Conservation (phyloP, 2,113 vertebrate genomes). For the Cygnus atratus region DNA sequence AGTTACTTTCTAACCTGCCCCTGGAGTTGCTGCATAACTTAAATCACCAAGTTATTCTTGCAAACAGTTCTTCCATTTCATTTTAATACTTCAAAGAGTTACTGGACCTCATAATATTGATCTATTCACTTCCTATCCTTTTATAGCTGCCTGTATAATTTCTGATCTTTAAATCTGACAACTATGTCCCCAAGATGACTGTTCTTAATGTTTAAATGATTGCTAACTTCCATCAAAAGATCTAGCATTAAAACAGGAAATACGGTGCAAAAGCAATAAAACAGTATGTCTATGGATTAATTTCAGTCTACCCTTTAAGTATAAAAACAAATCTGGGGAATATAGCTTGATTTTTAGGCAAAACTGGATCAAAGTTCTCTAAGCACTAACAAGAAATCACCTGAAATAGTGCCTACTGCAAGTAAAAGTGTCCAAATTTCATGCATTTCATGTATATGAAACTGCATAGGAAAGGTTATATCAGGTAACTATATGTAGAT, state of each 20-base stretch:
- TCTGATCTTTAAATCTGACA: constrained; percentile 65
- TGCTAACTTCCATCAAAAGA: constrained; percentile 48
- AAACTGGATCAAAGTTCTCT: constrained; percentile 23
- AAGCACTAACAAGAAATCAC: constrained; percentile 3
- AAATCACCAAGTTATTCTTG: constrained; percentile 36
- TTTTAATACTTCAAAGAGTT: constrained; percentile 47
- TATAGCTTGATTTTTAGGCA: neutral
- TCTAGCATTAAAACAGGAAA: constrained; percentile 28
- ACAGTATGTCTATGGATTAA: neutral
- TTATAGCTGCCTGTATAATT: constrained; percentile 61
- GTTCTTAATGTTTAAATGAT: constrained; percentile 54
- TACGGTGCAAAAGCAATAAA: constrained; percentile 10
- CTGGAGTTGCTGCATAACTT: neutral
- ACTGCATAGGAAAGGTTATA: neutral
- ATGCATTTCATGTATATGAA: neutral
- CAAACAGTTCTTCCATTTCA: constrained; percentile 32
- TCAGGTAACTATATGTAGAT: neutral
- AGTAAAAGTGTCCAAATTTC: neutral
- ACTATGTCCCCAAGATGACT: constrained; percentile 55
- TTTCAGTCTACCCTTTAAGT: neutral
- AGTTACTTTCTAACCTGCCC: neutral
- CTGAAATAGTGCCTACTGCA: neutral
- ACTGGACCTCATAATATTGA: constrained; percentile 59
- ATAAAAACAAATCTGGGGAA: constrained; percentile 9
- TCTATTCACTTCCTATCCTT: constrained; percentile 54